phyloP scores from a whole-genome alignment of 2,888 invertebrate species.

The Drosophila villosipedis region DNA sequence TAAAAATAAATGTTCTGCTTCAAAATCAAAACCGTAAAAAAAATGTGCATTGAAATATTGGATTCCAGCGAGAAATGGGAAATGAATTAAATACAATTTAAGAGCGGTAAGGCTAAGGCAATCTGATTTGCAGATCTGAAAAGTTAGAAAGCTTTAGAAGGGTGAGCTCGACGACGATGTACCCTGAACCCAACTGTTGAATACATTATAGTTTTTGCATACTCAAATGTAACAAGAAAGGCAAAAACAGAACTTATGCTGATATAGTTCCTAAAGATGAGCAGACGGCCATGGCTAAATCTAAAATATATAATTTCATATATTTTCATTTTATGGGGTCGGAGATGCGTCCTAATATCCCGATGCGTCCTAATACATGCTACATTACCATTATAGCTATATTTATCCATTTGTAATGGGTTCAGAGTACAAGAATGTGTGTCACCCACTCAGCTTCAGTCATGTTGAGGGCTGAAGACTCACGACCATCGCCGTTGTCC shows the following conservation, averaged over 20 bases:
- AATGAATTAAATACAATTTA: not conserved
- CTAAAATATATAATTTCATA: not conserved
- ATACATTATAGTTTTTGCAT: not conserved
- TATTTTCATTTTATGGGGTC: not conserved
- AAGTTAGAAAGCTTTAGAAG: not conserved
- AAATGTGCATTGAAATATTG: slow-evolving; percentile 34
- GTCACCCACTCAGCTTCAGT: slow-evolving; percentile 21
- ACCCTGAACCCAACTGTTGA: not conserved
- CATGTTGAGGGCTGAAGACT: slow-evolving; percentile 7
- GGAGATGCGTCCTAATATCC: not conserved
- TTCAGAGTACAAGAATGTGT: not conserved
- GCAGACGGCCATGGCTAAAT: not conserved
- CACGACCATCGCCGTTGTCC: slow-evolving; percentile 12
- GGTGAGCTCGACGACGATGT: not conserved
- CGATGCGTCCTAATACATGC: no score
- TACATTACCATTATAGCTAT: not conserved
- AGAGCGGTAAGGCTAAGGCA: not conserved
- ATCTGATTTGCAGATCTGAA: not conserved
- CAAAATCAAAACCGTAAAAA: slow-evolving; percentile 56
- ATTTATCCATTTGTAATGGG: not conserved
- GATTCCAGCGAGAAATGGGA: not conserved
- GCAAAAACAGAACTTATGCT: not conserved
- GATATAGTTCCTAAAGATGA: not conserved
- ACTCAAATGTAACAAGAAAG: not conserved
- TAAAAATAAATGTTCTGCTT: slow-evolving; percentile 69